Evolutionary conservation across 1,140 invertebrate genomes (phyloP).

Genomic region (Aphelenchoides fujianensis): DNA sequence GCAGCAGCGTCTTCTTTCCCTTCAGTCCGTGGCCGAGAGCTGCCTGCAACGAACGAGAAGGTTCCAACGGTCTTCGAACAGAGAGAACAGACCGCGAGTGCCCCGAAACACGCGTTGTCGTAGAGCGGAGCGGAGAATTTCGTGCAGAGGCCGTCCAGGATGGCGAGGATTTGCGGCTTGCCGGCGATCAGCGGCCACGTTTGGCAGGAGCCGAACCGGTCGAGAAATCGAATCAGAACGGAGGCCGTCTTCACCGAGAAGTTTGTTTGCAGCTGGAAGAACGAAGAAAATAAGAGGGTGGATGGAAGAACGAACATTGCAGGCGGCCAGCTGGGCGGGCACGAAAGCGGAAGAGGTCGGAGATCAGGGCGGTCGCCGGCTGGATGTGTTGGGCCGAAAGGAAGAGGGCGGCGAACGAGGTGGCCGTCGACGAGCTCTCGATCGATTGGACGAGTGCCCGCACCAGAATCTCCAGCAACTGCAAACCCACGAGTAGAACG

Average conservation of each 20-base stretch:
- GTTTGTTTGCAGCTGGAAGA: conserved; percentile 30
- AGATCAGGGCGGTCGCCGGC: conserved; percentile 35
- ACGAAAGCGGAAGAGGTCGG: conserved; percentile 26
- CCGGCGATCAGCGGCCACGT: conserved; percentile 33
- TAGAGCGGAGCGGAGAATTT: conserved; percentile 36
- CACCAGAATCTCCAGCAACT: neutral
- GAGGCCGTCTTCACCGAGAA: conserved; percentile 15
- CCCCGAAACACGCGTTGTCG: conserved; percentile 9
- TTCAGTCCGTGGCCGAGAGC: conserved; percentile 24
- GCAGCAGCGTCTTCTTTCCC: conserved; percentile 28
- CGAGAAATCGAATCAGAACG: conserved; percentile 22
- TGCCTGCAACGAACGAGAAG: conserved; percentile 24
- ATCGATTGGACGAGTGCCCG: conserved; percentile 27
- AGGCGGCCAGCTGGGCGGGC: conserved; percentile 13
- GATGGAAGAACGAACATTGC: conserved; percentile 38
- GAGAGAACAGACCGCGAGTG: conserved; percentile 23
- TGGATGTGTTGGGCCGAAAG: conserved; percentile 40
- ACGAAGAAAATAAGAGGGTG: too few species aligned
- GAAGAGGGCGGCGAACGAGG: conserved; percentile 43
- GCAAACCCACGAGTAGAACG: conserved; percentile 11
- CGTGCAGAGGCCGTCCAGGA: conserved; percentile 35
- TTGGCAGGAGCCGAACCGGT: conserved; percentile 29
- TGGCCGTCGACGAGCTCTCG: conserved; percentile 17
- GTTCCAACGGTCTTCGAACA: conserved; percentile 22
- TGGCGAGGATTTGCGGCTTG: conserved; percentile 32